phyloP scores from a whole-genome alignment of 64 coral and sea anemone species.

The Pocillopora damicornis region DNA sequence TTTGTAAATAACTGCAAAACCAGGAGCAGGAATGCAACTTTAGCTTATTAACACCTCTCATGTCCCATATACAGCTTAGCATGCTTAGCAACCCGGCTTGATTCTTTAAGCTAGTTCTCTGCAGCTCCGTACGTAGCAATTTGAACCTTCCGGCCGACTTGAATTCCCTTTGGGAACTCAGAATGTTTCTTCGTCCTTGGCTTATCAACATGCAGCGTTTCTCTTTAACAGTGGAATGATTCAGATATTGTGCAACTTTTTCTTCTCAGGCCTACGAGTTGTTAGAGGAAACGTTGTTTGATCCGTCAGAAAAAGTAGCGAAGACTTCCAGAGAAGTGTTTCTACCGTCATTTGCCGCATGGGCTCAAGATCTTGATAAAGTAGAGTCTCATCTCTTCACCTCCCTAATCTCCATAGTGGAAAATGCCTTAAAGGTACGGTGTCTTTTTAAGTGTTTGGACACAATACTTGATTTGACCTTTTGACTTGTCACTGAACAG shows the following conservation, averaged over 20 bases:
- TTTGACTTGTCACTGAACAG: no score
- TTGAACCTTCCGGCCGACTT: no score
- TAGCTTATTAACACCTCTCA: no score
- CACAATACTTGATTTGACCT: not conserved
- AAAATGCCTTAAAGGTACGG: constrained; percentile 48
- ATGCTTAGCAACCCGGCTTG: no score
- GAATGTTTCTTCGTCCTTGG: not conserved
- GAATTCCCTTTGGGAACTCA: no score
- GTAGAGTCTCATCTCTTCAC: constrained; percentile 66
- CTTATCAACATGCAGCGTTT: not conserved
- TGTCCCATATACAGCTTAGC: no score
- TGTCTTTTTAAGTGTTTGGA: not conserved
- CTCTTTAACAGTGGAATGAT: not conserved
- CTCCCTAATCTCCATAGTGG: constrained; percentile 62
- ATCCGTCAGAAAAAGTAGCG: constrained; percentile 71
- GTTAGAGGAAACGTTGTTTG: constrained; percentile 64
- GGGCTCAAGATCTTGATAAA: constrained; percentile 84
- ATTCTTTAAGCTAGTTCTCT: no score
- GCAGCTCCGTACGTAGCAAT: no score
- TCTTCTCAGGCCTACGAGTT: constrained; percentile 73
- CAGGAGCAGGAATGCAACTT: no score
- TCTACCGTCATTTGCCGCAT: constrained; percentile 71
- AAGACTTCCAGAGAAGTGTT: constrained; percentile 79
- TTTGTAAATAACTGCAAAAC: no score
- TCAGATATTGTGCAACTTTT: not conserved